Conservation (phyloP, 2,113 vertebrate genomes). For the Eudyptes chrysolophus region DNA sequence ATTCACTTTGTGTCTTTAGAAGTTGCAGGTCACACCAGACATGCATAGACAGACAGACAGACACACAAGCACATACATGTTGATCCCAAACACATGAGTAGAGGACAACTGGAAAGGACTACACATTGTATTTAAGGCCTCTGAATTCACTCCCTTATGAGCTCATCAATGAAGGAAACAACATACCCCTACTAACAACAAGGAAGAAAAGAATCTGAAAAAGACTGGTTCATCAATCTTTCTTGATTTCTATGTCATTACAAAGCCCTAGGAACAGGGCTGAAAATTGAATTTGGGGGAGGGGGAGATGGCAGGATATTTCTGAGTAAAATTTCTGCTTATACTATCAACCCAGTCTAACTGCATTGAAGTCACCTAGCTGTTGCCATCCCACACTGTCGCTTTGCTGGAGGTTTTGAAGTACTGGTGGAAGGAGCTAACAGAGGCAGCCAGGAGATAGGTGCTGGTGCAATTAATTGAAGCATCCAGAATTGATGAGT, state of each 20-base stretch:
- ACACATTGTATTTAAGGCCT: neutral
- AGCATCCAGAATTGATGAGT: slow-evolving; percentile 52
- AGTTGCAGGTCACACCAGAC: neutral
- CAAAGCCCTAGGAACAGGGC: neutral
- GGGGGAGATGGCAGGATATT: neutral
- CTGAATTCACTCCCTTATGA: neutral
- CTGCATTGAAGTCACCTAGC: neutral
- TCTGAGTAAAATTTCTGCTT: neutral
- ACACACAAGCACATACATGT: accelerated
- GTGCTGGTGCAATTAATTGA: slow-evolving; percentile 52
- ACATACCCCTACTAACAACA: neutral
- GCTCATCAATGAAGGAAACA: neutral
- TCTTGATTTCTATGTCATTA: neutral
- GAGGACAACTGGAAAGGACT: neutral
- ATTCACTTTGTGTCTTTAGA: neutral
- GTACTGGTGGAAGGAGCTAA: neutral
- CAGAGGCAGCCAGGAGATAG: slow-evolving; percentile 2
- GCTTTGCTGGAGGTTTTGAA: neutral
- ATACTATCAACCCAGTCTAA: neutral
- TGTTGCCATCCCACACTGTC: neutral
- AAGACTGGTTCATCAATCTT: neutral
- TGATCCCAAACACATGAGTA: neutral
- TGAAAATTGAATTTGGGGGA: neutral
- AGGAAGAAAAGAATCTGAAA: neutral
- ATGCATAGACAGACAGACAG: too few species aligned